A percentile compares a stretch with the other conserved stretches of the same genome.
These are phyloP conservation scores for Laspeyria flexula DNA, from an alignment of 2,888 invertebrate genomes.

Conservation along the genomic window DNA sequence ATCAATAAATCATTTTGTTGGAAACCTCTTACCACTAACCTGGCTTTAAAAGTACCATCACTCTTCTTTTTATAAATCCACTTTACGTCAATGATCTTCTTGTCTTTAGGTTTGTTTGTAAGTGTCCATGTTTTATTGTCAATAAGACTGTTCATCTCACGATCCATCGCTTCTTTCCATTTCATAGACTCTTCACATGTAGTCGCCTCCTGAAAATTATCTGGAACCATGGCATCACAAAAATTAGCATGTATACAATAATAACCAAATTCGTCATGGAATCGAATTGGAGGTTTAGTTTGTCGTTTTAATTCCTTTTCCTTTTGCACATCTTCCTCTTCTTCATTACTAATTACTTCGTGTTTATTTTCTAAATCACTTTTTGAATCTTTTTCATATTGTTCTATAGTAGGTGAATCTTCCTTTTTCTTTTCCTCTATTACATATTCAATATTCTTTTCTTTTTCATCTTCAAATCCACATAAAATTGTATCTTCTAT, in stretches of 20 bases:
- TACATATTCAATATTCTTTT: background rate
- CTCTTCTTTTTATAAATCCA: constrained; percentile 5
- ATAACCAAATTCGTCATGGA: background rate
- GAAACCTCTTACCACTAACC: constrained; percentile 14
- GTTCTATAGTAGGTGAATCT: background rate
- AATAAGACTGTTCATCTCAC: background rate
- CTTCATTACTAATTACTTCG: background rate
- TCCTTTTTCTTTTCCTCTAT: background rate
- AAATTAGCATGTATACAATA: constrained; percentile 1
- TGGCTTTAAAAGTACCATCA: background rate
- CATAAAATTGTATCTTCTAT: background rate
- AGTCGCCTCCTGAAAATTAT: constrained; percentile 8
- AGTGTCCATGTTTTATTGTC: background rate
- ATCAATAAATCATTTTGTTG: constrained; percentile 6
- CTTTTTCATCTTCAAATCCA: background rate
- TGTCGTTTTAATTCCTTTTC: background rate
- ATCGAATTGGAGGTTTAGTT: background rate
- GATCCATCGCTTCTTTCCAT: constrained; percentile 2
- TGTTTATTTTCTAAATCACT: background rate
- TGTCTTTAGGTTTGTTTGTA: background rate
- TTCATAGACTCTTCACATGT: background rate
- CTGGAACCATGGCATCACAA: background rate
- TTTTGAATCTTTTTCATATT: background rate
- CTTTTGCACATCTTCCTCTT: background rate
- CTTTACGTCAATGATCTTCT: constrained; percentile 1